Base-by-base conservation (phyloP, 2,113 vertebrate species). In the Uria lomvia region DNA sequence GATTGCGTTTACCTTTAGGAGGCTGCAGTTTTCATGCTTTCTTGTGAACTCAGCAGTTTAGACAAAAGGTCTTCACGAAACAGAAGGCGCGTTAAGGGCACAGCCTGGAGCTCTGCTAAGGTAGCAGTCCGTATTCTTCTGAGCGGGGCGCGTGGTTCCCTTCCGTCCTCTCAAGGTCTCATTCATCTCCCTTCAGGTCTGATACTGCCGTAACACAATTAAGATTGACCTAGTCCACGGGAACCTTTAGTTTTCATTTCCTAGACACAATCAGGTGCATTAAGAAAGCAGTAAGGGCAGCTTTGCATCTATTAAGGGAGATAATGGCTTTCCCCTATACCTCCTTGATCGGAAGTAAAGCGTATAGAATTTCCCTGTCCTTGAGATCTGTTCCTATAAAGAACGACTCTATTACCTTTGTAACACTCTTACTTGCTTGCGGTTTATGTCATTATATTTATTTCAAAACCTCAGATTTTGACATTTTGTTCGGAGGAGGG, bases 401-500 rank as follows among this genome's bases (percentile, higher is more conserved):
- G 34, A 86, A 91, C 5, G 11, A 43, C 81, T 82, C 73, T 53
- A 18, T 76, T 96, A 88, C 66, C 74, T 90, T 65, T 91, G n/a
- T 20, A 92, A 90, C 49, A 19, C 58, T 75, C 68, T 71, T 30
- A 23, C 60, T 73, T 52, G 40, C 58, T 82, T n/a, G 52, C 9
- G 2, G 29, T 95, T 88, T 62, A 27, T 76, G 52, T 73, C 73
- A 79, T 92, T 87, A n/a, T 53, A 81, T 58, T 77, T 88, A 47
- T 94, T 95, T 79, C 58, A 87, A 88, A 83, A 38, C 62, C 38
- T 91, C 89, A 5, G 45, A 85, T 91, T 92, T 85, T 92, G 88
- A 73, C 84, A 73, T 94, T 97, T 76, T 95, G 77, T 94, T 95
- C 2, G 0, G 90, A 76, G 86, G 74, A 94, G 92, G 83, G 34